Base-by-base conservation (phyloP, 1,140 invertebrate species). In the Hycleus cichorii region DNA sequence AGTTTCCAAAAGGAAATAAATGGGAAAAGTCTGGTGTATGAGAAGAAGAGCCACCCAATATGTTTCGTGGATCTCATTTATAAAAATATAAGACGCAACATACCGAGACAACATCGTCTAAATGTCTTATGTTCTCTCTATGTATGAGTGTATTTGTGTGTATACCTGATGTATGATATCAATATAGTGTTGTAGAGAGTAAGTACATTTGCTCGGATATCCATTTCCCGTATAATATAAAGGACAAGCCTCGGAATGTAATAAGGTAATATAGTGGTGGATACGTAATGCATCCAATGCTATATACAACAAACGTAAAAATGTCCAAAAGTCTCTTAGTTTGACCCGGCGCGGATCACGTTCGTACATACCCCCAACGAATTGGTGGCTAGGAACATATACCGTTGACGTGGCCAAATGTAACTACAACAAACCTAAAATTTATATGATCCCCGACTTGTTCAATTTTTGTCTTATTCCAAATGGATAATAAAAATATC, bases 251-350 rank as follows among this genome's bases (percentile, higher is more conserved):
- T 18, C 56, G 40, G 39, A 62, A 62, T 50, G 60, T 58, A 62
- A 62, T 62, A 58, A 62, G 46, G 60, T 58, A 62, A 62, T 62
- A 58, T 62, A 32, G 32, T 3, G 4, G 32, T 32, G 3, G 32
- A 59, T 59, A 62, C 56, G 60, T 62, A 62, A 62, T 62, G 60
- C 60, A 62, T 42, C 57, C 60, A 42, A 57, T 53, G 51, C 60
- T 53, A 46, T 56, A 57, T 59, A 56, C 4, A 59, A 59, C 58
- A 57, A 59, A 62, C 57, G 46, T 62, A 62, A 32, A 32, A 62
- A 59, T 52, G 60, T 62, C 60, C 57, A 59, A 62, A 62, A 62
- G 60, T 62, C 56, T 59, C 53, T 62, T 62, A 62, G 52, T 55
- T 57, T 62, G 57, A 62, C 57, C 60, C 52, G 60, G 57, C 48